Evolutionary conservation across 37 sponge, comb jelly and placozoan species (phyloP).

Genomic region (Agelas oroides): DNA sequence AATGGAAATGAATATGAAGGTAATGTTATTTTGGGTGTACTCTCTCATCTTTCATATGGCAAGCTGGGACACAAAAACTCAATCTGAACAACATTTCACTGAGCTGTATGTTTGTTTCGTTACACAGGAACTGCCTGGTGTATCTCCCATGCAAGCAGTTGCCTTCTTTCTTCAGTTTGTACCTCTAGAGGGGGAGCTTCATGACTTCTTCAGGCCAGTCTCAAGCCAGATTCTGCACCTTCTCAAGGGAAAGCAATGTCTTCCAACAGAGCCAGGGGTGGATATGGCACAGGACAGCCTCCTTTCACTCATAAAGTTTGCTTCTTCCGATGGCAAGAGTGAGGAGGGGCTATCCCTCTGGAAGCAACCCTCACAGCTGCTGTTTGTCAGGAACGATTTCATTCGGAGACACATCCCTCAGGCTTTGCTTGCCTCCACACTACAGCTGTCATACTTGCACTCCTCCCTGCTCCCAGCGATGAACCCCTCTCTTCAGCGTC

Average conservation of each 20-base stretch:
- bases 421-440: conserved; percentile 12
- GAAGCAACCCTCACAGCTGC: conserved; percentile 66
- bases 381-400: conserved; percentile 21
- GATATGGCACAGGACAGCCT: neutral
- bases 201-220: conserved; percentile 71
- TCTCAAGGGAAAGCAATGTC: conserved; percentile 43
- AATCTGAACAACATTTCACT: too few species aligned
- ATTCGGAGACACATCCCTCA: conserved; percentile 51
- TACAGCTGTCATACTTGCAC: conserved; percentile 48
- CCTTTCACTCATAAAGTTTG: neutral
- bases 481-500: conserved; percentile 21
- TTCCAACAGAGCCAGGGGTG: conserved; percentile 44
- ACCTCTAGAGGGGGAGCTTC: conserved; percentile 69
- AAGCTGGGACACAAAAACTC: too few species aligned
- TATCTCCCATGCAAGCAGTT: conserved; percentile 42
- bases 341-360: neutral
- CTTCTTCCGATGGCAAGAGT: neutral
- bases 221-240: conserved; percentile 43
- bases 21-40: neutral
- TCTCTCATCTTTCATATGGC: too few species aligned
- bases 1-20: conserved; percentile 29
- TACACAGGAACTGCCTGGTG: conserved; percentile 8
- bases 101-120: neutral
- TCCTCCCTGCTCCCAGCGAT: conserved; percentile 15
- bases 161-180: conserved; percentile 63